A percentile compares a stretch with the other conserved stretches of the same genome.
Evolutionary conservation across 2,797 vertebrate species (phyloP).

Genomic region (Hyperoplus immaculatus): DNA sequence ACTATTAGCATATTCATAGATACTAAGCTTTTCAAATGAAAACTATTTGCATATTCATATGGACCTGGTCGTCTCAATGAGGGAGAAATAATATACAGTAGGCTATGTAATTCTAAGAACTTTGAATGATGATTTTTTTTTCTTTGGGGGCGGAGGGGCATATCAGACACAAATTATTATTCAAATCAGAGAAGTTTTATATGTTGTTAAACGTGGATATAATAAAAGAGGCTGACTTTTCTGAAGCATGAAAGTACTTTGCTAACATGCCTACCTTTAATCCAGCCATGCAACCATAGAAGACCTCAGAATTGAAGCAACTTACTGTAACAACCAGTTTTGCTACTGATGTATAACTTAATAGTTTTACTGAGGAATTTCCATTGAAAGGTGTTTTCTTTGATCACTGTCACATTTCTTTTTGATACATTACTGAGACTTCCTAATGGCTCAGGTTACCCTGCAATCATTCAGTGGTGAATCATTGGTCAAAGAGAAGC

Average conservation of each 20-base stretch:
- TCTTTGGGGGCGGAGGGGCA: not conserved
- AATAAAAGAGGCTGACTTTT: slow-evolving; percentile 8
- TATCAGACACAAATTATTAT: not conserved
- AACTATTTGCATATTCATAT: no score
- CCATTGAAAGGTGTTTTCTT: not conserved
- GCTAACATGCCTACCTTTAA: slow-evolving; percentile 45
- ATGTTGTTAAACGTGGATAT: not conserved
- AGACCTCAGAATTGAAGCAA: slow-evolving; percentile 31
- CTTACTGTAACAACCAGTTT: slow-evolving; percentile 28
- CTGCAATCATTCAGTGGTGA: slow-evolving; percentile 42
- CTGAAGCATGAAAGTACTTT: slow-evolving; percentile 23
- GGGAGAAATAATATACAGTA: no score
- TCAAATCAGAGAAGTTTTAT: not conserved
- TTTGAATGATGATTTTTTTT: no score
- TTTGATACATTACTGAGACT: slow-evolving; percentile 39
- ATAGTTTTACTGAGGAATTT: slow-evolving; percentile 39
- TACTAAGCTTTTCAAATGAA: no score
- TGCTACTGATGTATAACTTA: slow-evolving; percentile 64
- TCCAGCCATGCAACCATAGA: slow-evolving; percentile 11
- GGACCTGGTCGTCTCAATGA: no score
- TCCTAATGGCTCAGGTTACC: slow-evolving; percentile 33
- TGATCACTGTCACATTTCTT: slow-evolving; percentile 8
- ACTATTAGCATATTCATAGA: no score
- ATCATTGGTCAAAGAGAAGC: not conserved
- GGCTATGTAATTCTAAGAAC: no score